Evolutionary conservation across 1,140 invertebrate species (phyloP), one percentile per base, ranked within the genome.

Genomic region (Tyrophagus putrescentiae): DNA sequence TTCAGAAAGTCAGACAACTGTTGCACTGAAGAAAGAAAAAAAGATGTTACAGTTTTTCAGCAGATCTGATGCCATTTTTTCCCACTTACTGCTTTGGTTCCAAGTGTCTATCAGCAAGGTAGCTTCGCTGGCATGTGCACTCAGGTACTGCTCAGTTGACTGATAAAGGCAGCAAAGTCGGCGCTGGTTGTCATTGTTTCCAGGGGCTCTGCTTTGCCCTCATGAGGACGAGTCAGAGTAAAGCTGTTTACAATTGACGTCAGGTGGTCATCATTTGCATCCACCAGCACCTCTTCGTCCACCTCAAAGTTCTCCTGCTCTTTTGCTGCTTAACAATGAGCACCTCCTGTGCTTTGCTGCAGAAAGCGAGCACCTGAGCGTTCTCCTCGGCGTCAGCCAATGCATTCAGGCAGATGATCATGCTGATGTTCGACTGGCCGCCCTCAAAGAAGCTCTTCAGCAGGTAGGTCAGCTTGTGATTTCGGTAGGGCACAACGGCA

Each of bases 401-500:
- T 39, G 36, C 13, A 13, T 98, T 98, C 7, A 94, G 81, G 73
- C 95, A 98, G 4, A 98, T 84, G 52, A 98, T 81, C 94, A 98
- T 98, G 60, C 84, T 76, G 0, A 98, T 88, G 67, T 85, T 83
- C 3, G 94, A 93, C 70, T 93, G 85, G 1, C 94, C 93, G 1
- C 93, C 93, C 72, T 98, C 94, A 73, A 99, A 98, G 72, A 87
- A 98, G 69, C 86, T 95, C 72, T 98, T 97, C 70, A 99, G 98
- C 44, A 98, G 77, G 73, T 93, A 85, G 3, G 94, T 98, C 1
- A 99, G 77, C 69, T 92, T 91, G 0, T 87, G 89, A 68, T 98
- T 91, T 28, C 95, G 73, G 73, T 96, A 98, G 0, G 94, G 92
- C 1, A 96, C 86, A 69, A 87, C n/a, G 36, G 36, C 36, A 11